A percentile compares a stretch with the other conserved stretches of the same genome.
Conservation (phyloP, 2,797 vertebrate species). For the Graptemys geographica region DNA sequence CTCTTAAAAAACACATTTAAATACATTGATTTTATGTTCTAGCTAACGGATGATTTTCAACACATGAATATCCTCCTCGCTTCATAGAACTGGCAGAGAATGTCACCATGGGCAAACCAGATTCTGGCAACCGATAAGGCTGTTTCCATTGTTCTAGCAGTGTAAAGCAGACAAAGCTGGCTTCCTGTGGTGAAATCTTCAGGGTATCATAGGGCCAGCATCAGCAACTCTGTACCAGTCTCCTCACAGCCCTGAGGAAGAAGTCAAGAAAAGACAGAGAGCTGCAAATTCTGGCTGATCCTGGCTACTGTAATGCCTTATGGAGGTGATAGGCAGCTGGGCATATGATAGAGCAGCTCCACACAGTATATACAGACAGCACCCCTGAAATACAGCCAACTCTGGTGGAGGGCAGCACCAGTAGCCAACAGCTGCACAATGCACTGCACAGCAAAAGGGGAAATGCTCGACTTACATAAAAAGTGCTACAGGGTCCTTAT, state of each 20-base stretch:
- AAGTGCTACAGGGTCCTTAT: not conserved
- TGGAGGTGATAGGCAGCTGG: not conserved
- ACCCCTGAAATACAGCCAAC: accelerated
- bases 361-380: not conserved
- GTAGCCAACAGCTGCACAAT: accelerated
- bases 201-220: constrained; percentile 38
- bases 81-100: constrained; percentile 49
- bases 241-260: constrained; percentile 57
- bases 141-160: constrained; percentile 65
- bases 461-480: not conserved
- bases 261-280: constrained; percentile 39
- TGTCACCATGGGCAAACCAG: constrained; percentile 47
- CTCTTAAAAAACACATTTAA: constrained; percentile 52
- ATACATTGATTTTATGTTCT: constrained; percentile 51
- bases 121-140: constrained; percentile 63
- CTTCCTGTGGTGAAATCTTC: constrained; percentile 36
- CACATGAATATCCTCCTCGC: constrained; percentile 1
- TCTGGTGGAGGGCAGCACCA: not conserved
- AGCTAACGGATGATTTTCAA: constrained; percentile 49
- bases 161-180: constrained; percentile 60
- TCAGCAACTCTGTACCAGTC: constrained; percentile 38
- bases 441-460: not conserved
- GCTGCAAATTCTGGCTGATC: constrained; percentile 17
- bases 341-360: not conserved
- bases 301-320: not conserved